These are phyloP conservation scores for Acheta domesticus DNA, from an alignment of 2,888 invertebrate species.

Conservation along the genomic window DNA sequence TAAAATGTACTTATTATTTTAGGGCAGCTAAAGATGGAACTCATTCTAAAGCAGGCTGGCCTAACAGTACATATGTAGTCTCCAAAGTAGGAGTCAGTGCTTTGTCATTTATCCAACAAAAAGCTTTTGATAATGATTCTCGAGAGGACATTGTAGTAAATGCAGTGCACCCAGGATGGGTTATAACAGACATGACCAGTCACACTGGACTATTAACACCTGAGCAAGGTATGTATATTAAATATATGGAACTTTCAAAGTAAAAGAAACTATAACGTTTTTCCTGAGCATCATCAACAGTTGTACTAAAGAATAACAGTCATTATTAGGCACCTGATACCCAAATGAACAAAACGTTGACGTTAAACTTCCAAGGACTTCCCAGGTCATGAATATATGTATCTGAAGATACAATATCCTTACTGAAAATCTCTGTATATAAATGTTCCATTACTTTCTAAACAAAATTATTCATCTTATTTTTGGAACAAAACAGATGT, in stretches of 20 bases:
- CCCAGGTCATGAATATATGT: too few species aligned
- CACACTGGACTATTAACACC: constrained; percentile 45
- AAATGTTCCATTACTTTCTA: too few species aligned
- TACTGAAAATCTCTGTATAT: too few species aligned
- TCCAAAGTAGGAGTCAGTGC: constrained; percentile 53
- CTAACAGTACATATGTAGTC: constrained; percentile 47
- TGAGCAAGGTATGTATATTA: constrained; percentile 41
- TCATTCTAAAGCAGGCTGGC: constrained; percentile 46
- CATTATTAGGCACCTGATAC: too few species aligned
- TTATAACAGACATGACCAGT: constrained; percentile 54
- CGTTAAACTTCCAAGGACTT: too few species aligned
- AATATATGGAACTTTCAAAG: background rate
- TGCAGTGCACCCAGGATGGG: constrained; percentile 51
- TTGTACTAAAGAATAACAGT: too few species aligned
- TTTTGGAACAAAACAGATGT: too few species aligned
- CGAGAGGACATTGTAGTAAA: constrained; percentile 51
- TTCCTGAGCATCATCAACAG: background rate
- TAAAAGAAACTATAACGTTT: background rate
- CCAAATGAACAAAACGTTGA: too few species aligned
- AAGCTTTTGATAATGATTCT: constrained; percentile 44
- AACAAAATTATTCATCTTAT: too few species aligned
- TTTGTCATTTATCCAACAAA: constrained; percentile 49
- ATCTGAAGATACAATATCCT: too few species aligned
- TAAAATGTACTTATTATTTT: background rate
- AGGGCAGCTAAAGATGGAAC: constrained; percentile 39